Base-by-base conservation (phyloP, 2,888 invertebrate species). In the Eumacrocentrus americanus region DNA sequence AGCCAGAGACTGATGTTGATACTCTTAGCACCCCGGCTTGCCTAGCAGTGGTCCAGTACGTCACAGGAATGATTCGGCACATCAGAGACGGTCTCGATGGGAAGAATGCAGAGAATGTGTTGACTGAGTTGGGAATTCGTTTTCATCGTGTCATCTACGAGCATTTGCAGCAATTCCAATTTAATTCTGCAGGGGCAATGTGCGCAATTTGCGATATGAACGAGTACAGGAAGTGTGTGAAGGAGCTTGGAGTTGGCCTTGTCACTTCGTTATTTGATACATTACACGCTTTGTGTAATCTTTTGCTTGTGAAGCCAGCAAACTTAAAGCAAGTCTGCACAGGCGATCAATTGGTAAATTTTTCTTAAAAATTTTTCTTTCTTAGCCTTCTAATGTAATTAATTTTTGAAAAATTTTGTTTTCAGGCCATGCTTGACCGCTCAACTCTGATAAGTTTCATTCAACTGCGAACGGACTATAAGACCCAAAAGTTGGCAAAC, bases 201-300 rank as follows among this genome's bases (percentile, higher is more conserved):
- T 91, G 95, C 79, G 95, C 94, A 1, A 95, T 99, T 70, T 98
- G 97, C 82, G 99, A 99, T 84, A 92, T 99, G 69, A 97, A 97
- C 75, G 98, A 98, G 81, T 98, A 98, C 81, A 86, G 97, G 16
- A 92, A 92, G 70, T 94, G 93, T 76, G 91, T 89, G n/a, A 91
- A 92, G 76, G 88, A 89, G 48, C 83, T 91, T 58, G 85, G 89
- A 56, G 89, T 94, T 6, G 85, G 91, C 2, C 82, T 94, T 52
- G 91, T 97, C 37, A 89, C 88, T 44, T 89, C 91, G 60, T 84
- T 98, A n/a, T 98, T 98, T 83, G 96, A 98, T 83, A 93, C 94
- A 18, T 84, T 99, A 42, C 96, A 98, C 81, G 94, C 96, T 2
- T 87, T 99, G 50, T 98, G 97, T 81, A 99, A 98, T 83, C 85